Conservation (phyloP, 2,113 vertebrate genomes). For the Vidua chalybeata region DNA sequence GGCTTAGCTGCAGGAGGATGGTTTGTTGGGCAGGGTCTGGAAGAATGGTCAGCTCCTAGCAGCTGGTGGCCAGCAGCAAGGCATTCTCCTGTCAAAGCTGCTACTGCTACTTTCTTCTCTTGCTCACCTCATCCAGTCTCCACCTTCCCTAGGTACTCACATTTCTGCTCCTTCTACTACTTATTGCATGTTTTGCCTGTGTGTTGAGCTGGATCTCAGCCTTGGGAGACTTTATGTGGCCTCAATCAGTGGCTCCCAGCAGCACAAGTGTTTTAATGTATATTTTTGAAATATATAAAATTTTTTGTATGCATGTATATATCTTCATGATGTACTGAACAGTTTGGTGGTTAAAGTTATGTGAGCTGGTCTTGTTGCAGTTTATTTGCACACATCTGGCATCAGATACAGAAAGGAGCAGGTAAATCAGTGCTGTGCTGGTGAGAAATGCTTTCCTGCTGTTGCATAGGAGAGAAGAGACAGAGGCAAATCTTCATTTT, state of each 20-base stretch:
- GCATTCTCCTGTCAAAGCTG: background rate
- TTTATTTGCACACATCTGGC: background rate
- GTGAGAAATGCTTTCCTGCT: background rate
- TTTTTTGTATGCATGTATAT: fast-evolving
- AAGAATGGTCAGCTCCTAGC: background rate
- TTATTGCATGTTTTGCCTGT: background rate
- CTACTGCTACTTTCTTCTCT: background rate
- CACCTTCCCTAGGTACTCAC: background rate
- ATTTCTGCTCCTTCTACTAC: background rate
- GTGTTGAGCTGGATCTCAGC: background rate
- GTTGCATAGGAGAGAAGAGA: background rate
- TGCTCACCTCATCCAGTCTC: background rate
- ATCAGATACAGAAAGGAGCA: background rate
- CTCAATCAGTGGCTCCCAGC: background rate
- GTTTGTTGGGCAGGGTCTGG: background rate
- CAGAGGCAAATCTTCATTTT: background rate
- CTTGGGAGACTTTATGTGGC: background rate
- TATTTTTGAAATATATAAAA: fast-evolving
- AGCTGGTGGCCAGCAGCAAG: background rate
- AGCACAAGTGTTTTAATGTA: background rate
- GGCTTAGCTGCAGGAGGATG: background rate
- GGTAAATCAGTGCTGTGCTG: background rate
- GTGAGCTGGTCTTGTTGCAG: background rate
- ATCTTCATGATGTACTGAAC: background rate
- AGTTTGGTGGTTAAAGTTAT: background rate